Percentiles rank a stretch among this genome's conserved stretches.
These are phyloP conservation scores for Drosophila kanapiae DNA, from an alignment of 1,140 invertebrate genomes.

Conservation along the genomic window DNA sequence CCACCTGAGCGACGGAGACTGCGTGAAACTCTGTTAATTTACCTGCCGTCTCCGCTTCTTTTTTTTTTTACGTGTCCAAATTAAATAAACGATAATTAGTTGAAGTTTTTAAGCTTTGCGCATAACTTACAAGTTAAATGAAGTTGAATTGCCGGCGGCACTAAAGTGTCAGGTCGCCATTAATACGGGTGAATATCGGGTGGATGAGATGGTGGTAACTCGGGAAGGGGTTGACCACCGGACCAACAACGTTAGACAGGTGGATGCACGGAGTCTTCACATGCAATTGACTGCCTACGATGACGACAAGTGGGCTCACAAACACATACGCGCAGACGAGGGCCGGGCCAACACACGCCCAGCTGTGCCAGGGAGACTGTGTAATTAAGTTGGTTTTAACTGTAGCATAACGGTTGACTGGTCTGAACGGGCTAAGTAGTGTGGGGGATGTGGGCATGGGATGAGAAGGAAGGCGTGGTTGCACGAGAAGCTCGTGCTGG, in stretches of 20 bases:
- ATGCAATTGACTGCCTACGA: slow-evolving; percentile 56
- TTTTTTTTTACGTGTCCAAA: slow-evolving; percentile 40
- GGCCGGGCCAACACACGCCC: slow-evolving; percentile 13
- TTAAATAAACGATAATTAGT: slow-evolving; percentile 81
- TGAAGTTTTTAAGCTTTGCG: slow-evolving; percentile 69
- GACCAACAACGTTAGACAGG: slow-evolving; percentile 21
- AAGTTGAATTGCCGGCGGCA: slow-evolving; percentile 60
- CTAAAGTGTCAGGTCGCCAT: slow-evolving; percentile 42
- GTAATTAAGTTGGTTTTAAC: slow-evolving; percentile 77
- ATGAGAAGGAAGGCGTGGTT: slow-evolving; percentile 16
- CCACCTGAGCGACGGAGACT: slow-evolving; percentile 67
- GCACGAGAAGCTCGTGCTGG: slow-evolving; percentile 2
- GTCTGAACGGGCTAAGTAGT: slow-evolving; percentile 30
- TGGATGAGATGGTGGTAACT: too few relatives aligned
- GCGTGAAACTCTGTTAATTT: slow-evolving; percentile 41
- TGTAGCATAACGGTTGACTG: slow-evolving; percentile 60
- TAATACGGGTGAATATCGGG: slow-evolving; percentile 14
- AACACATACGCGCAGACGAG: slow-evolving; percentile 6
- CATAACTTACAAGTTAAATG: slow-evolving; percentile 72
- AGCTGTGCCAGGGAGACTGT: slow-evolving; percentile 43
- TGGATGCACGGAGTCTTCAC: slow-evolving; percentile 32
- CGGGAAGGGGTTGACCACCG: slow-evolving; percentile 10
- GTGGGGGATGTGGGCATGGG: not conserved
- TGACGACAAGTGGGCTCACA: slow-evolving; percentile 19
- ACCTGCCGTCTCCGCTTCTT: slow-evolving; percentile 11